phyloP scores from a whole-genome alignment of 2,113 vertebrate genomes.

The Festucalex cinctus region DNA sequence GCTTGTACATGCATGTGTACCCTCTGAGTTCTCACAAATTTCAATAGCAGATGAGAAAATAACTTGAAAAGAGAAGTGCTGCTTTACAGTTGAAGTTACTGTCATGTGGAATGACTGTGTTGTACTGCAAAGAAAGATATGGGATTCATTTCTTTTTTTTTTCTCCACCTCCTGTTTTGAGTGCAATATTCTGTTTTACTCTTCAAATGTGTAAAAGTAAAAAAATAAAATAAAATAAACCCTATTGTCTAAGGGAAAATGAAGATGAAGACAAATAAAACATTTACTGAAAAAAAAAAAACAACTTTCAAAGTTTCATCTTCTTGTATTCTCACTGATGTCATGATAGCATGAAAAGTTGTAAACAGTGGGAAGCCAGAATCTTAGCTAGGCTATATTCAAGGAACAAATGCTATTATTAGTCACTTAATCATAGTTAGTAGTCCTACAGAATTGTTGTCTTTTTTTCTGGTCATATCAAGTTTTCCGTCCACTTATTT shows the following conservation, averaged over 20 bases:
- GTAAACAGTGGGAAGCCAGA: background rate
- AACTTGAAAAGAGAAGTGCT: background rate
- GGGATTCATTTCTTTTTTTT: constrained; percentile 54
- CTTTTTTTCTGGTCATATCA: too few species aligned
- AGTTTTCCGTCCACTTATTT: too few species aligned
- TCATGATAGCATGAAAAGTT: too few species aligned
- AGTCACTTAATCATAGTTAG: too few species aligned
- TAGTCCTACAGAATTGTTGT: too few species aligned
- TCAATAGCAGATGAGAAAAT: constrained; percentile 58
- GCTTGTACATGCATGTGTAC: constrained; percentile 87
- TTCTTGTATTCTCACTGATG: background rate
- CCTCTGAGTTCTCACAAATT: constrained; percentile 28
- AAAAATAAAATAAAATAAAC: constrained; percentile 60
- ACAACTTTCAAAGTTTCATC: too few species aligned
- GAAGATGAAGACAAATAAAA: constrained; percentile 82
- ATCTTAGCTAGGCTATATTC: background rate
- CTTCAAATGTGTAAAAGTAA: constrained; percentile 58
- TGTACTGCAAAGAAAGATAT: constrained; percentile 69
- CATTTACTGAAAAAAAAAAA: constrained; percentile 64
- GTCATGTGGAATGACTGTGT: constrained; percentile 66
- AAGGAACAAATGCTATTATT: background rate
- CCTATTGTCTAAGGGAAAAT: constrained; percentile 77
- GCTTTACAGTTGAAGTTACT: background rate
- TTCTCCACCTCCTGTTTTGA: constrained; percentile 66
- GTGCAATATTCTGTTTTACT: constrained; percentile 81